phyloP scores from a whole-genome alignment of 2,888 invertebrate genomes.

The Eupithecia centaureata region DNA sequence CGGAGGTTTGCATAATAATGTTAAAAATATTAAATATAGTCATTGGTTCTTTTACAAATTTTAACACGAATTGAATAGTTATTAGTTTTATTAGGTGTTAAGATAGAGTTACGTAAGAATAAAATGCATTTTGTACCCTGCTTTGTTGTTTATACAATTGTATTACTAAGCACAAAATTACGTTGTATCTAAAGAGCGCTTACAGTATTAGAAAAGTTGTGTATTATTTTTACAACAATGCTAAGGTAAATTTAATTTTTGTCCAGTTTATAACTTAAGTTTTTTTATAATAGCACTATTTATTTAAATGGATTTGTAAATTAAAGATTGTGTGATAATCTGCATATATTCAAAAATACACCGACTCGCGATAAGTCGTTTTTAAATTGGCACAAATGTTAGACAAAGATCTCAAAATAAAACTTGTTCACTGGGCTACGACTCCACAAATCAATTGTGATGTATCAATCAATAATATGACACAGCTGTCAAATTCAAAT shows the following conservation, averaged over 20 bases:
- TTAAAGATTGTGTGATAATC: no score
- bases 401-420: neutral
- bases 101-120: neutral
- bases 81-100: neutral
- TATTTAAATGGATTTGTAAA: no score
- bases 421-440: neutral
- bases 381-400: neutral
- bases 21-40: neutral
- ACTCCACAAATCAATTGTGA: neutral
- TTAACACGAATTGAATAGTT: neutral
- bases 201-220: conserved; percentile 8
- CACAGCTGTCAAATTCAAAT: neutral
- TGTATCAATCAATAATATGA: neutral
- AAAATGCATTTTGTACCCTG: conserved; percentile 27
- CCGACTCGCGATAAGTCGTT: neutral
- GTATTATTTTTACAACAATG: neutral
- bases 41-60: neutral
- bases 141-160: conserved; percentile 28
- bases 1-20: neutral
- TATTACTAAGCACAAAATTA: conserved; percentile 18
- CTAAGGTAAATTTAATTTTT: neutral
- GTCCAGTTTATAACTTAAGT: neutral
- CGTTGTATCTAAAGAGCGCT: conserved; percentile 4
- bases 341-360: neutral
- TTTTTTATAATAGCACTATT: no score